Evolutionary conservation across 2,113 vertebrate species (phyloP).

Genomic region (Zootoca vivipara): DNA sequence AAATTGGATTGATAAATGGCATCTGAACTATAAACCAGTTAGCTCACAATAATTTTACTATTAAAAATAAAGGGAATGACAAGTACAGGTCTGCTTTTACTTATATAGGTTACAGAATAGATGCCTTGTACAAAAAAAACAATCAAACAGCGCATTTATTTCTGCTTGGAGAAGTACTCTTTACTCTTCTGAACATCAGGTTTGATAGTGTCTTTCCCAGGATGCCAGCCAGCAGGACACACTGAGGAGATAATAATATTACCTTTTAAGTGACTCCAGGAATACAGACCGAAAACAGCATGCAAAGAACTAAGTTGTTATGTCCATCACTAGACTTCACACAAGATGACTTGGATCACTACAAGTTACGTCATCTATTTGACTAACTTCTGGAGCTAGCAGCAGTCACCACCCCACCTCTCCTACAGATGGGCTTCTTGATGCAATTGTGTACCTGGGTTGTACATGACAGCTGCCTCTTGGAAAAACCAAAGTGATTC

Average conservation of each 20-base stretch:
- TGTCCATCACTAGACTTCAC: background rate
- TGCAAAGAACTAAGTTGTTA: background rate
- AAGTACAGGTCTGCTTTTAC: slow-evolving; percentile 51
- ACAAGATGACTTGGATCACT: background rate
- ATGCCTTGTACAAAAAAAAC: slow-evolving; percentile 27
- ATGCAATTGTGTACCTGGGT: background rate
- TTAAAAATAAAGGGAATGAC: slow-evolving; percentile 44
- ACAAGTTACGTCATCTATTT: background rate
- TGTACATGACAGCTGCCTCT: too few relatives aligned
- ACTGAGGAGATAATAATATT: slow-evolving; percentile 80
- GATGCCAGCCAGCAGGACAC: slow-evolving; percentile 98
- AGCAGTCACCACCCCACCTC: background rate
- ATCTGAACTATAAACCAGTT: slow-evolving; percentile 36
- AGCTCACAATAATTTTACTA: slow-evolving; percentile 49
- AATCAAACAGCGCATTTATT: slow-evolving; percentile 60
- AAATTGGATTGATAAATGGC: background rate
- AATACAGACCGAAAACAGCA: background rate
- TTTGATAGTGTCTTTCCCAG: slow-evolving; percentile 98
- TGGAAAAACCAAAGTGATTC: too few relatives aligned
- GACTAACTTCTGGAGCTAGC: too few relatives aligned
- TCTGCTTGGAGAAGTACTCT: slow-evolving; percentile 96
- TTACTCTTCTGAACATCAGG: slow-evolving; percentile 94
- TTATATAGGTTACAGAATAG: slow-evolving; percentile 59
- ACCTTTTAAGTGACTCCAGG: background rate
- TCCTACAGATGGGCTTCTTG: background rate